Base-by-base conservation (phyloP, 2,888 invertebrate genomes). In the Camponotus fellah region DNA sequence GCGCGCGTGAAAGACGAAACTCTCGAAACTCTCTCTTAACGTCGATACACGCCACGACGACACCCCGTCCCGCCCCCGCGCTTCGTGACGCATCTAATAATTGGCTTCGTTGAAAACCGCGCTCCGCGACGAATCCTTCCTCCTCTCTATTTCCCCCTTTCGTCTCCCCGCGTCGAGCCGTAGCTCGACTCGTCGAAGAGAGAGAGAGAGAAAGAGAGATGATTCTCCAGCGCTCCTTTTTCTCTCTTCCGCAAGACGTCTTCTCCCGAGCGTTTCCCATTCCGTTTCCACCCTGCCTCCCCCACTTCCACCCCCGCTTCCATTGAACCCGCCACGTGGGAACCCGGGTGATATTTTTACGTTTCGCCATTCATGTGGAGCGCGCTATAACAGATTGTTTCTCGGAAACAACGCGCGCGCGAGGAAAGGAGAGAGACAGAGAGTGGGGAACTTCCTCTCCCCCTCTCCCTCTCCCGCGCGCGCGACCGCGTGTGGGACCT, bases 51-150 rank as follows among this genome's bases (percentile, higher is more conserved):
- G 71, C 26, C 83, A 62, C 69, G 77, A 82, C 69, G 43, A 64
- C 83, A 68, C 82, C 62, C 82, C 68, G 32, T 66, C 46, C 72
- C 77, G 82, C 72, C 79, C 79, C 79, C 79, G 74, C 72, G 84
- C 49, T 90, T 84, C 85, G 91, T 91, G 92, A 93, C 93, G 92
- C 93, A 91, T 94, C 94, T 94, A 94, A 94, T 94, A 94, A 94
- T 94, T 94, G 94, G 92, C 93, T 94, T 92, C 92, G 94, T 94
- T 94, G 94, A 94, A 94, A 94, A 94, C 92, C 94, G 94, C 94
- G 94, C 93, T 92, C 92, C 94, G 94, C 94, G 94, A 94, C 94
- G 94, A 95, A 94, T 93, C 91, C 90, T 88, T 89, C 86, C 87
- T 87, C 87, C 75, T 86, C 84, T 84, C 65, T 86, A 83, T 86